These are phyloP conservation scores for Diadumene lineata DNA, from an alignment of 92 coral and sea anemone species.

Conservation along the genomic window DNA sequence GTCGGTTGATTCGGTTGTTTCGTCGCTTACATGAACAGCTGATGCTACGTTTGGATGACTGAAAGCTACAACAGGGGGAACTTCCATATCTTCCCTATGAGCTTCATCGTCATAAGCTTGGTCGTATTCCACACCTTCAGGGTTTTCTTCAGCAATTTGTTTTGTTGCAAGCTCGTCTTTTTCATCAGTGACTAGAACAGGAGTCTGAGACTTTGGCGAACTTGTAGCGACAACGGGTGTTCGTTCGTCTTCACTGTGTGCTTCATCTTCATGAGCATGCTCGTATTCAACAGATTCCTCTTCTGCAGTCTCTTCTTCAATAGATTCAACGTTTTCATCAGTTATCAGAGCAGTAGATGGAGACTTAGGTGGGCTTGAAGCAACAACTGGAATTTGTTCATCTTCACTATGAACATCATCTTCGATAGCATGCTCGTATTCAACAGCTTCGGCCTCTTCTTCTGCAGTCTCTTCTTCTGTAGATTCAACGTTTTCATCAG, in stretches of 20 bases:
- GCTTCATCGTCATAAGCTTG: constrained; percentile 17
- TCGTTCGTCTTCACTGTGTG: not conserved
- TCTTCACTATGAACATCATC: constrained; percentile 13
- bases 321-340: constrained; percentile 22
- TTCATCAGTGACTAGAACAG: constrained; percentile 1
- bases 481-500: constrained; percentile 23
- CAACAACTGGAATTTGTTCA: constrained; percentile 5
- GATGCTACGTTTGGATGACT: not conserved
- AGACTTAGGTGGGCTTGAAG: not conserved
- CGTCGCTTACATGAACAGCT: not conserved
- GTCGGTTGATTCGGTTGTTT: not conserved
- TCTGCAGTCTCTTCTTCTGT: constrained; percentile 16
- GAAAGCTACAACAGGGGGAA: not conserved
- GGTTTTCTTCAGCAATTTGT: constrained; percentile 9
- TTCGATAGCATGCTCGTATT: not conserved
- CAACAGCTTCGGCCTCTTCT: not conserved
- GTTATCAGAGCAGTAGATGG: not conserved
- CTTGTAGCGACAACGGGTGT: not conserved
- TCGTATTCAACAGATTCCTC: not conserved
- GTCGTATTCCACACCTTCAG: not conserved
- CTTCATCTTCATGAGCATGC: not conserved
- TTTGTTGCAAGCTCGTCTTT: constrained; percentile 18
- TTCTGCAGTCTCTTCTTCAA: constrained; percentile 2
- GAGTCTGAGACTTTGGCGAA: not conserved
- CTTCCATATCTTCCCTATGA: not conserved